These are phyloP conservation scores for Meloidogyne exigua DNA, from an alignment of 1,140 invertebrate species.

Conservation along the genomic window DNA sequence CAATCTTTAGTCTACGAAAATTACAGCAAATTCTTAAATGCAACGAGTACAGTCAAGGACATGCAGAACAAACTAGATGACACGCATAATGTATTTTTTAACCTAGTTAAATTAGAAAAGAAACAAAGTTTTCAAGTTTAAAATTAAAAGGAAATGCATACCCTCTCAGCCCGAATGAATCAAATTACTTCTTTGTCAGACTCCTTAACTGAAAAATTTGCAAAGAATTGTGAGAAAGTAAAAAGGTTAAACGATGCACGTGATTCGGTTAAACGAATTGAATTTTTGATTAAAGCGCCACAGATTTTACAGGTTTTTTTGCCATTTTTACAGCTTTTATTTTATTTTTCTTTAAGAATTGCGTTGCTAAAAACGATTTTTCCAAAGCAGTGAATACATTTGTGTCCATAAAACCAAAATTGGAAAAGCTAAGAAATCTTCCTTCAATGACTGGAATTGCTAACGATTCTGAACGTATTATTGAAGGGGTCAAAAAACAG, in stretches of 20 bases:
- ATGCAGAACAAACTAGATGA: constrained; percentile 41
- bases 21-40: constrained; percentile 52
- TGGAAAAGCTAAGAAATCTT: constrained; percentile 23
- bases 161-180: constrained; percentile 31
- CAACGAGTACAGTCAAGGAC: constrained; percentile 43
- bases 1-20: constrained; percentile 50
- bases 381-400: constrained; percentile 26
- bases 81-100: constrained; percentile 34
- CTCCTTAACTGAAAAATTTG: constrained; percentile 32
- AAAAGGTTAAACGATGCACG: constrained; percentile 38
- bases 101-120: too few species aligned
- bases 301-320: constrained; percentile 33
- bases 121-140: not conserved
- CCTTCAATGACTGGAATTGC: constrained; percentile 27
- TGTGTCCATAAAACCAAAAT: constrained; percentile 24
- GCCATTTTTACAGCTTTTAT: not conserved
- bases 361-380: constrained; percentile 9
- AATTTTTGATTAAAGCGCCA: constrained; percentile 46
- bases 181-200: constrained; percentile 38
- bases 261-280: constrained; percentile 38
- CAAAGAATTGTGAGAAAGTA: constrained; percentile 38
- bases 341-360: constrained; percentile 16
- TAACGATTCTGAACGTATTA: constrained; percentile 7
- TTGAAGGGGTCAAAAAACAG: constrained; percentile 11
- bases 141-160: constrained; percentile 38